Conservation (phyloP, 2,113 vertebrate genomes). For the Falco punctatus region DNA sequence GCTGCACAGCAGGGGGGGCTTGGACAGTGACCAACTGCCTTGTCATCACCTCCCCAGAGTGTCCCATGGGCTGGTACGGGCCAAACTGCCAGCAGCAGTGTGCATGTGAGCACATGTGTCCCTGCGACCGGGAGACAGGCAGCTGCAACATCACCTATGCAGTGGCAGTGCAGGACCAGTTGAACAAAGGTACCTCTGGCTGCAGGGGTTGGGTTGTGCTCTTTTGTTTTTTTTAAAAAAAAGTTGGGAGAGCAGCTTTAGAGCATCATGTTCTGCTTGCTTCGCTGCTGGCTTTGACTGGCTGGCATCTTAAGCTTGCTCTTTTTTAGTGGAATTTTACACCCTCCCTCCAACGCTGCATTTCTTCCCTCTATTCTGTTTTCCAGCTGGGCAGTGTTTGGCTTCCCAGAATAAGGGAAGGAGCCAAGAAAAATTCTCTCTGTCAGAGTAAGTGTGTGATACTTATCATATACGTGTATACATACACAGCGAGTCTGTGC, state of each 20-base stretch:
- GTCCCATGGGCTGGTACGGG: conserved; percentile 84
- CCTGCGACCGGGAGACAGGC: conserved; percentile 83
- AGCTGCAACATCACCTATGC: conserved; percentile 78
- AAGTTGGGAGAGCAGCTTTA: not conserved
- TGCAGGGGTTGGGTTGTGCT: too few relatives aligned
- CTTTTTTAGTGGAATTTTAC: not conserved
- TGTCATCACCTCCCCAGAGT: conserved; percentile 69
- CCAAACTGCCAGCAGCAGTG: conserved; percentile 77
- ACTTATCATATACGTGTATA: fast-evolving
- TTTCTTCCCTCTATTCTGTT: not conserved
- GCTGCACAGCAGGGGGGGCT: not conserved
- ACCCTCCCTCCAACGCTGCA: fast-evolving
- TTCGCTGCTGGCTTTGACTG: not conserved
- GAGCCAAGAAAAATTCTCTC: conserved; percentile 47
- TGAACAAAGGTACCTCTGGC: conserved; percentile 77
- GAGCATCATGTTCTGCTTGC: not conserved
- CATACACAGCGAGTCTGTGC: fast-evolving
- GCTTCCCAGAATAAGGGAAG: conserved; percentile 53
- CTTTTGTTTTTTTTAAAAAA: too few relatives aligned
- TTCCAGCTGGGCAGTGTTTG: conserved; percentile 82
- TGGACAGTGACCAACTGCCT: fast-evolving
- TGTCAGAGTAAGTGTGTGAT: conserved; percentile 81
- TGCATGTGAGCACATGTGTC: conserved; percentile 79
- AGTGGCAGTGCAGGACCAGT: conserved; percentile 30
- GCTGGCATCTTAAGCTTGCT: not conserved